Base-by-base conservation (phyloP, 2,797 vertebrate genomes). In the Kryptolebias ocellatus region DNA sequence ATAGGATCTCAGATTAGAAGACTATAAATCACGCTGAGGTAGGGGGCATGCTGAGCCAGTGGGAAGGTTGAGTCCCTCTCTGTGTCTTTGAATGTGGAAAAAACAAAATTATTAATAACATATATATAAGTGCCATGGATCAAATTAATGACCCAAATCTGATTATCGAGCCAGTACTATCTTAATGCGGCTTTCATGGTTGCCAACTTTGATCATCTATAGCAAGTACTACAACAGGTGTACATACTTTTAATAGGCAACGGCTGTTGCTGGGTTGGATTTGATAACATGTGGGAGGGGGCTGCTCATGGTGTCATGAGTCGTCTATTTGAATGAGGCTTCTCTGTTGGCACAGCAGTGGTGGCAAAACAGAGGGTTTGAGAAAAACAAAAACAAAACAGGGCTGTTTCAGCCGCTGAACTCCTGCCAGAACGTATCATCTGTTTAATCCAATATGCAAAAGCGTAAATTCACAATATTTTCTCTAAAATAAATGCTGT, bases 1-100 rank as follows among this genome's bases (percentile, higher is more conserved):
- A 64, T 79, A 63, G 79, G 60, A 80, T 83, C 87, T 90, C 62
- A 80, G 87, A 87, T 91, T 89, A 88, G 81, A 74, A 58, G 64
- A 78, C 59, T 71, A 89, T 91, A 81, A 86, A 91, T 91, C 85
- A 89, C 58, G 34, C 4, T 62, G 72, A 64, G 67, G 49, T 64
- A 54, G 58, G 71, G 45, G 70, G 66, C 76, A 67, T 60, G 71
- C 63, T 69, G 68, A 78, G 88, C 86, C 87, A 80, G 72, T 84
- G 84, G 85, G 84, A 89, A 90, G 86, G 87, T 90, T 85, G 76
- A 85, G 50, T 61, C 68, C 64, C 64, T 75, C 59, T 76, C 76
- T 58, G 71, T 37, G 20, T 77, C 73, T 83, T 85, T 81, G 62
- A 82, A 76, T 60, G 45, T 58, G 67, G 67, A 12, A 12, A 83